A percentile compares a stretch with the other conserved stretches of the same genome.
phyloP scores from a whole-genome alignment of 2,797 vertebrate genomes.

The Danio aesculapii region DNA sequence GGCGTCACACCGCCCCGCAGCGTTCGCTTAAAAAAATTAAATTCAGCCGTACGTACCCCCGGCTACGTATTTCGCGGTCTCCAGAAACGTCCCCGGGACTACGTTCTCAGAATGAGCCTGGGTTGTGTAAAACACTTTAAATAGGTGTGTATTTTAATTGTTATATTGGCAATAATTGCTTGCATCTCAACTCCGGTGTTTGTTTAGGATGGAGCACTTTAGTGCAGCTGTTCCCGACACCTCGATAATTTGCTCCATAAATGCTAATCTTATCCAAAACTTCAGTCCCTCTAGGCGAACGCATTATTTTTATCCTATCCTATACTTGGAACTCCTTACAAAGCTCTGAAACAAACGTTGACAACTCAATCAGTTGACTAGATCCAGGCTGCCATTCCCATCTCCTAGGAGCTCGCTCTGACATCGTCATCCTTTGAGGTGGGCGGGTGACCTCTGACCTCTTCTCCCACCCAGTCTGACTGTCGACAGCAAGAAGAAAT shows the following conservation, averaged over 20 bases:
- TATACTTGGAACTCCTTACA: constrained; percentile 23
- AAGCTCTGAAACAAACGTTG: constrained; percentile 55
- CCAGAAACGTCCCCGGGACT: too few species aligned
- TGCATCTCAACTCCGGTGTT: not conserved
- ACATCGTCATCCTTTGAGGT: constrained; percentile 63
- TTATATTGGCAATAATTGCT: not conserved
- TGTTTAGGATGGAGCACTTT: not conserved
- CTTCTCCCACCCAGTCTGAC: constrained; percentile 66
- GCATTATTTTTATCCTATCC: constrained; percentile 58
- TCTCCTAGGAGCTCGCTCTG: constrained; percentile 60
- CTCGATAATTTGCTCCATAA: constrained; percentile 22
- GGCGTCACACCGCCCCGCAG: too few species aligned
- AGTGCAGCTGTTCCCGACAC: not conserved
- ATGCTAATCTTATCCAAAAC: constrained; percentile 59
- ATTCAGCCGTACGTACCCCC: too few species aligned
- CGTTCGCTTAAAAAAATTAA: too few species aligned
- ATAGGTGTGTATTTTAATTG: not conserved
- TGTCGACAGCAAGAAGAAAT: constrained; percentile 67
- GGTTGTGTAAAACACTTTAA: too few species aligned
- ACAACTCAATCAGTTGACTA: constrained; percentile 62
- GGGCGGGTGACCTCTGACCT: constrained; percentile 66
- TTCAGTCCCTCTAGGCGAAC: constrained; percentile 42
- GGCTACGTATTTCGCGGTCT: too few species aligned
- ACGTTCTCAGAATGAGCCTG: too few species aligned
- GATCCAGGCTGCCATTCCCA: not conserved